Base-by-base conservation (phyloP, 2,888 invertebrate species). In the Stegana nigrithorax region DNA sequence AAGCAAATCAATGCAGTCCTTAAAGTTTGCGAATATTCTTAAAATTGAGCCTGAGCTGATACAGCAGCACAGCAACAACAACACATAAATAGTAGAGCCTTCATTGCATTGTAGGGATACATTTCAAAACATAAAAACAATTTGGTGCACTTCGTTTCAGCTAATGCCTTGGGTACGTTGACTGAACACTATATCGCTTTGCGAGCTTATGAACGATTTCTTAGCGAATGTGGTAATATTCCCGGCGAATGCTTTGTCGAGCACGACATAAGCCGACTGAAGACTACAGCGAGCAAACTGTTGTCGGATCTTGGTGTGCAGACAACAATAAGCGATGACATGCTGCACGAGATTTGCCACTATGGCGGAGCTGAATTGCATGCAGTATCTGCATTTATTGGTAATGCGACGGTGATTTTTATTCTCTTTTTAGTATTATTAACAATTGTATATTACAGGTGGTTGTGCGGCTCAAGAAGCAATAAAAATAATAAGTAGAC, bases 351-450 rank as follows among this genome's bases (percentile, higher is more conserved):
- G 87, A 92, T 97, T 87, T 96, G 95, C 81, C 90, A 97, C 29
- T 98, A 95, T 86, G 98, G 98, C 10, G 97, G 96, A 8, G 91
- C 94, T 8, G 98, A 99, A 86, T 87, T 98, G 64, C 98, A 98
- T 85, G 93, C 96, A 27, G 91, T 98, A 10, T 96, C 98, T 10
- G 93, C 98, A 5, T 95, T 94, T 82, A 87, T 97, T 70, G 92
- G 91, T 88, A 81, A 79, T 66, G 55, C 19, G 7, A 12, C 29
- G 8, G 6, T 57, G 64, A 21, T 45, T 47, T 29, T 5, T n/a
- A n/a, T n/a, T n/a, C n/a, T n/a, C n/a, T 10, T 7, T 1, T 44
- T 17, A 27, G 5, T 8, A 23, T 12, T 12, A 2, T 51, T 27
- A 12, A 27, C n/a, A n/a, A n/a, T n/a, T n/a, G 14, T 27, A 3